phyloP scores from a whole-genome alignment of 2,888 invertebrate genomes.

The Synanthedon andrenaeformis region DNA sequence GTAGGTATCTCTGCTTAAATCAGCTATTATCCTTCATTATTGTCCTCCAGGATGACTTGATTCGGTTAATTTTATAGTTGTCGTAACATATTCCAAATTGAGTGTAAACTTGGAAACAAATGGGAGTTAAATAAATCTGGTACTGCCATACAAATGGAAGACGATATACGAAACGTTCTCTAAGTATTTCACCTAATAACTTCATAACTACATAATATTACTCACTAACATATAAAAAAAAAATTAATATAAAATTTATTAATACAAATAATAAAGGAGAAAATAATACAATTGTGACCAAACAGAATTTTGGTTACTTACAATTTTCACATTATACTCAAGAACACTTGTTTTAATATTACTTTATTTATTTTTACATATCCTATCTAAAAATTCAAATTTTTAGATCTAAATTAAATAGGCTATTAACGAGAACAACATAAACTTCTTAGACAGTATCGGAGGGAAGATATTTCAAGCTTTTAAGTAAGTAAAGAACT shows the following conservation, averaged over 20 bases:
- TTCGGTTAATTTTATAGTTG: constrained; percentile 25
- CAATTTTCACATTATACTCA: background rate
- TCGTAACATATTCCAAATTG: constrained; percentile 20
- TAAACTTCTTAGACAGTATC: constrained; percentile 9
- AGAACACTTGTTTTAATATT: background rate
- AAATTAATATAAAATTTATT: background rate
- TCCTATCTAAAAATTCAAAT: constrained; percentile 25
- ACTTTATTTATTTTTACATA: constrained; percentile 9
- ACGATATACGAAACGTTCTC: constrained; percentile 52
- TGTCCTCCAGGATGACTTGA: constrained; percentile 65
- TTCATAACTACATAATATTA: constrained; percentile 3
- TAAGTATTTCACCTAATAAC: constrained; percentile 18
- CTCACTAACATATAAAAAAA: background rate
- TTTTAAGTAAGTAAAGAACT: no score
- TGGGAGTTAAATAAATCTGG: constrained; percentile 36
- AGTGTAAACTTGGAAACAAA: constrained; percentile 33
- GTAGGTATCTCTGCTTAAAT: constrained; percentile 51
- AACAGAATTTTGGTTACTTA: background rate
- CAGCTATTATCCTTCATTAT: constrained; percentile 65
- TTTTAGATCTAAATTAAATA: constrained; percentile 14
- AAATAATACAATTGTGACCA: background rate
- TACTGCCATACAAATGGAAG: constrained; percentile 59
- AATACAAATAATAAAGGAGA: background rate
- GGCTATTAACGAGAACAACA: constrained; percentile 7
- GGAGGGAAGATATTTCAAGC: no score